phyloP scores from a whole-genome alignment of 2,797 vertebrate species.

The Leucoraja ocellata region DNA sequence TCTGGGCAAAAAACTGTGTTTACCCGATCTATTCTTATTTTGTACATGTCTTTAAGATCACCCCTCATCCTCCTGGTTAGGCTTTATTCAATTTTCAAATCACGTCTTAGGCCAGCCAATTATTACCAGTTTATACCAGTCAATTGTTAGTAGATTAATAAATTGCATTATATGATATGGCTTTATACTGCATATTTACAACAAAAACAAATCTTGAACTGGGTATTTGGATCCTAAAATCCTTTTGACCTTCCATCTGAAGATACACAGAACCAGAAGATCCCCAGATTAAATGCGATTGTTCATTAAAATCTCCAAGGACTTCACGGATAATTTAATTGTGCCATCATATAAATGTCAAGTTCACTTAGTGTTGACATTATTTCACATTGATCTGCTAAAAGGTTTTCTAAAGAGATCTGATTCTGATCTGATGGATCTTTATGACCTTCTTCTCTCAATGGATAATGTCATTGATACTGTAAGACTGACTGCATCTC shows the following conservation, averaged over 20 bases:
- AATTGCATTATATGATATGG: not conserved
- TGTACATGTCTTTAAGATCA: no score
- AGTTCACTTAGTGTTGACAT: not conserved
- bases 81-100: not conserved
- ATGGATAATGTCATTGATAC: not conserved
- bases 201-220: not conserved
- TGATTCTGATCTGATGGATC: not conserved
- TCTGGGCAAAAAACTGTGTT: no score
- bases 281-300: not conserved
- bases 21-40: no score
- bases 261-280: not conserved
- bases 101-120: not conserved
- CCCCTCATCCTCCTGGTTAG: not conserved
- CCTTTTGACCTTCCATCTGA: not conserved
- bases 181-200: not conserved
- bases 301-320: slow-evolving; percentile 16
- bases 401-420: slow-evolving; percentile 18
- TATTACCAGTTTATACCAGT: not conserved
- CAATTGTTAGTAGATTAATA: not conserved
- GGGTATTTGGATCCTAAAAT: not conserved
- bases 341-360: slow-evolving; percentile 31
- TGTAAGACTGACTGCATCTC: not conserved
- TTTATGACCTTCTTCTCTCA: slow-evolving; percentile 1
- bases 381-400: slow-evolving; percentile 30
- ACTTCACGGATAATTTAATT: slow-evolving; percentile 14